phyloP scores from a whole-genome alignment of 2,797 vertebrate species.

The Adrianichthys oophorus region DNA sequence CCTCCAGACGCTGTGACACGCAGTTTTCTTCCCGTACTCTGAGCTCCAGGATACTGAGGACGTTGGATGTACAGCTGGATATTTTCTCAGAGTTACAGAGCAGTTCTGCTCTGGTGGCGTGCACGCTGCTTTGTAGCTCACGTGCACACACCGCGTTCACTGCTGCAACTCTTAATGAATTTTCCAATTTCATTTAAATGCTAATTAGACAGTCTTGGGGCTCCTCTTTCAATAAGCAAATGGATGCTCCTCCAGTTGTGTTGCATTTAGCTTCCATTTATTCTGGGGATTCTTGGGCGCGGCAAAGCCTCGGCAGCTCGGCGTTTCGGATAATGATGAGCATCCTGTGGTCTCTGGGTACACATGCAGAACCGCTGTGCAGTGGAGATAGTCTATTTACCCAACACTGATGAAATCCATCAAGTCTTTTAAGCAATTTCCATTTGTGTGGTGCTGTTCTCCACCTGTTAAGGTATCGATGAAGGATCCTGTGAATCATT shows the following conservation, averaged over 20 bases:
- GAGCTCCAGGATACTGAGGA: too few relatives aligned
- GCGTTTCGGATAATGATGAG: constrained; percentile 15
- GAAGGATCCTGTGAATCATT: constrained; percentile 10
- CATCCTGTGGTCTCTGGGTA: constrained; percentile 16
- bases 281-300: constrained; percentile 6
- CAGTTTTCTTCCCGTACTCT: too few relatives aligned
- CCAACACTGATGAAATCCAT: constrained; percentile 12
- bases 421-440: constrained; percentile 4
- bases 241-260: constrained; percentile 17
- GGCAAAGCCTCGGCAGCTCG: neutral
- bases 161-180: constrained; percentile 31
- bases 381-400: constrained; percentile 7
- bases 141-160: constrained; percentile 6
- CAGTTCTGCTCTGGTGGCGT: neutral
- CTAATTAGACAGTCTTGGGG: constrained; percentile 47
- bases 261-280: constrained; percentile 8
- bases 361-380: neutral
- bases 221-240: constrained; percentile 19
- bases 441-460: constrained; percentile 16
- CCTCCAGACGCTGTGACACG: too few relatives aligned
- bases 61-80: too few relatives aligned
- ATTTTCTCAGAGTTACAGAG: too few relatives aligned
- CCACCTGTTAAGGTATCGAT: constrained; percentile 24
- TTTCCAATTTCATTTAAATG: constrained; percentile 54
- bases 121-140: neutral